A percentile compares a stretch with the other conserved stretches of the same genome.
phyloP scores from a whole-genome alignment of 2,113 vertebrate species.

The Psammodynastes pulverulentus region DNA sequence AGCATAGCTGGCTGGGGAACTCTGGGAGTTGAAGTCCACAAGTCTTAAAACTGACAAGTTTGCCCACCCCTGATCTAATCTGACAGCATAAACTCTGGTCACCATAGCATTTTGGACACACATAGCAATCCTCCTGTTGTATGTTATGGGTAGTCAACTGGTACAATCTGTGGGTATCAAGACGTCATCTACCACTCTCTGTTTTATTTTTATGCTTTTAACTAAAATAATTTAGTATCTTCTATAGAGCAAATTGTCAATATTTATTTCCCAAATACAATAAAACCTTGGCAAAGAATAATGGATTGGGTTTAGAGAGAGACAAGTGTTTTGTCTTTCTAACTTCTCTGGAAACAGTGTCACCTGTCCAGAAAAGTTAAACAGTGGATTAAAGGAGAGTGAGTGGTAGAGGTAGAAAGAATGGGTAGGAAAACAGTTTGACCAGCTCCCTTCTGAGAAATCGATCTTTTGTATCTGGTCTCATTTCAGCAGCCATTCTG shows the following conservation, averaged over 20 bases:
- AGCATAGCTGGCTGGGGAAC: too few relatives aligned
- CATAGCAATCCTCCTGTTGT: rapidly evolving
- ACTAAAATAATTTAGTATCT: neutral
- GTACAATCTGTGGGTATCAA: neutral
- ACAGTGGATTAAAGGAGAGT: neutral
- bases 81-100: neutral
- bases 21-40: too few relatives aligned
- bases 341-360: neutral
- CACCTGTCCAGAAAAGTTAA: neutral
- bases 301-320: neutral
- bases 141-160: neutral
- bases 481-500: neutral
- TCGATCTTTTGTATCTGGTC: neutral
- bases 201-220: neutral
- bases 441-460: neutral
- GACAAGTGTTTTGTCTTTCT: neutral
- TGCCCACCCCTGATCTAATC: too few relatives aligned
- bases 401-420: neutral
- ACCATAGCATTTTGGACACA: rapidly evolving
- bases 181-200: neutral
- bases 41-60: too few relatives aligned
- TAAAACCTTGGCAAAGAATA: neutral
- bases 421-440: neutral
- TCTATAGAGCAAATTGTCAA: neutral
- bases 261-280: neutral